Base-by-base conservation (phyloP, 2,797 vertebrate species). In the Syngnathus rostellatus region DNA sequence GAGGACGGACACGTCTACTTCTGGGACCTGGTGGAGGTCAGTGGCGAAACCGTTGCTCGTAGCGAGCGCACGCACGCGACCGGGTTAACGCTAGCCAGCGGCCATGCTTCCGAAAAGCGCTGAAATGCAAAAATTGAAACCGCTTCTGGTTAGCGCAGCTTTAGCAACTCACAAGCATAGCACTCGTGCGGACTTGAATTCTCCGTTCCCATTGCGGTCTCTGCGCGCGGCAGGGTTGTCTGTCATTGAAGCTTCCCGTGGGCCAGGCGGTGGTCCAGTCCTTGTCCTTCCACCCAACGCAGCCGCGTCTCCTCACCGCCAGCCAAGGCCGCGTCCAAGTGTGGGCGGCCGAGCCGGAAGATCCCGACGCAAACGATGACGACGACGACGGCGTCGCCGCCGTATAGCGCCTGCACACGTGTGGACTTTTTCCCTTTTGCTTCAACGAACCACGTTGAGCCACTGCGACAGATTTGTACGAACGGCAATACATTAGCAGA, bases 1-100 rank as follows among this genome's bases (percentile, higher is more conserved):
- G 96, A 98, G 83, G 94, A 98, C 0, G 96, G 96, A 16, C 87
- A 91, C 0, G 91, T 97, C 43, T 96, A 95, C 81, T 95, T 91
- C 86, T 98, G 96, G 92, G 92, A 93, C 80, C 82, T 93, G 68
- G 92, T 93, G 71, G 90, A 92, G 79, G 90, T 91, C 17, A 45
- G 11, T 57, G 25, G 51, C 8, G 9, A 45, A 25, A n/a, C 58
- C 1, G 1, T 39, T n/a, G 58, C 19, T 31, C 31, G 31, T 4
- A 4, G 31, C 31, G 31, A 16, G 14, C 14, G 23, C 23, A 23
- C 23, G 23, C 23, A 23, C 23, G 23, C 23, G 23, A 23, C 23
- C 1, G 5, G 17, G 45, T 17, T 46, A 46, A 16, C 45, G 14
- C 16, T 16, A 17, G 12, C 45, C 45, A 46, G 45, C 16, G 14